phyloP scores from a whole-genome alignment of 2,888 invertebrate genomes.

The Synanthedon tipuliformis region DNA sequence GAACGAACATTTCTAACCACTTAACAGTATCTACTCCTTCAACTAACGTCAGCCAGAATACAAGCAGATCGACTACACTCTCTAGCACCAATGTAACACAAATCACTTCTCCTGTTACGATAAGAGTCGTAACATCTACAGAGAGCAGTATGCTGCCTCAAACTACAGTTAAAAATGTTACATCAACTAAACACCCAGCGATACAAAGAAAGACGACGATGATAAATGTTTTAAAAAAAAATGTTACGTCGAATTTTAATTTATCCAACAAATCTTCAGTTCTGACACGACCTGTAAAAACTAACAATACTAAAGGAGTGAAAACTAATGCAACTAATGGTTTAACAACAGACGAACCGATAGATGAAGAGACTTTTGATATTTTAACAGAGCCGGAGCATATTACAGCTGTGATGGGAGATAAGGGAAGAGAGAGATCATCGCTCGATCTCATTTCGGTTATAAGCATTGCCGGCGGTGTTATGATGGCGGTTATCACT shows the following conservation, averaged over 20 bases:
- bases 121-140: background rate
- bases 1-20: conserved; percentile 32
- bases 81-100: background rate
- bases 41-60: conserved; percentile 14
- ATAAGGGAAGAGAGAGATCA: conserved; percentile 44
- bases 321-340: conserved; percentile 19
- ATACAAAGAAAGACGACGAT: no score
- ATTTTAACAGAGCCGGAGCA: conserved; percentile 70
- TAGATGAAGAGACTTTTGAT: conserved; percentile 61
- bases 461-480: conserved; percentile 62
- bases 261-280: no score
- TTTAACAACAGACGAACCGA: conserved; percentile 39
- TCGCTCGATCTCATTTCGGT: conserved; percentile 60
- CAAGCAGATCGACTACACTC: background rate
- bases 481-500: conserved; percentile 63
- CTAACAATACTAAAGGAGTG: conserved; percentile 9
- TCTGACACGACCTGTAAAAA: background rate
- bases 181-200: no score
- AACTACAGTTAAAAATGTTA: no score
- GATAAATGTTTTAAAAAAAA: no score
- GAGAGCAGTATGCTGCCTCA: background rate
- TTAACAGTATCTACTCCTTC: conserved; percentile 29
- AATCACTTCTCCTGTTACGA: background rate
- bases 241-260: no score
- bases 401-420: conserved; percentile 63